These are phyloP conservation scores for Parnassius smintheus DNA, from an alignment of 2,888 invertebrate species.

Conservation along the genomic window DNA sequence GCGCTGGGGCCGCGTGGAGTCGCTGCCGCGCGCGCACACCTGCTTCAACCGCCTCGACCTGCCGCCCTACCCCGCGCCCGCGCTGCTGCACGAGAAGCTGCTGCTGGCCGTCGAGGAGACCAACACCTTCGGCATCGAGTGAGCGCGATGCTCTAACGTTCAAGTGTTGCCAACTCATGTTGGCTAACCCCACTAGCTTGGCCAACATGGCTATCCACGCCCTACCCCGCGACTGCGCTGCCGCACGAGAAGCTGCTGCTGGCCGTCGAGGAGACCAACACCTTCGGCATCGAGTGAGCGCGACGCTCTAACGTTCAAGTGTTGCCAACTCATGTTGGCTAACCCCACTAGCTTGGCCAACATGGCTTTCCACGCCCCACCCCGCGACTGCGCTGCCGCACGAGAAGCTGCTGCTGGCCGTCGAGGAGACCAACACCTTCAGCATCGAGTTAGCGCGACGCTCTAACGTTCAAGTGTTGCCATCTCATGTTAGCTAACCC, in stretches of 20 bases:
- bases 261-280: slow-evolving; percentile 97
- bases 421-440: slow-evolving; percentile 97
- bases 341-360: too few species aligned
- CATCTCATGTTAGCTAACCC: too few species aligned
- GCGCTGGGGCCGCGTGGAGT: slow-evolving; percentile 97
- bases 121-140: slow-evolving; percentile 97
- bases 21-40: slow-evolving; percentile 96
- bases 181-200: too few species aligned
- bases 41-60: slow-evolving; percentile 98
- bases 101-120: slow-evolving; percentile 97
- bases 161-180: too few species aligned
- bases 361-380: too few species aligned
- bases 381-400: slow-evolving; percentile 94
- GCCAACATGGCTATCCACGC: slow-evolving; percentile 62
- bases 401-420: slow-evolving; percentile 95
- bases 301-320: background rate
- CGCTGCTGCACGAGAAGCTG: slow-evolving; percentile 94
- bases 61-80: slow-evolving; percentile 96
- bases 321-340: too few species aligned
- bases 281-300: slow-evolving; percentile 95
- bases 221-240: slow-evolving; percentile 95
- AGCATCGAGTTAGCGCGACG: slow-evolving; percentile 89
- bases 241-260: slow-evolving; percentile 95
- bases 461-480: background rate
- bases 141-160: slow-evolving; percentile 45